These are phyloP conservation scores for Sebastes fasciatus DNA, from an alignment of 2,113 vertebrate species.

Conservation along the genomic window DNA sequence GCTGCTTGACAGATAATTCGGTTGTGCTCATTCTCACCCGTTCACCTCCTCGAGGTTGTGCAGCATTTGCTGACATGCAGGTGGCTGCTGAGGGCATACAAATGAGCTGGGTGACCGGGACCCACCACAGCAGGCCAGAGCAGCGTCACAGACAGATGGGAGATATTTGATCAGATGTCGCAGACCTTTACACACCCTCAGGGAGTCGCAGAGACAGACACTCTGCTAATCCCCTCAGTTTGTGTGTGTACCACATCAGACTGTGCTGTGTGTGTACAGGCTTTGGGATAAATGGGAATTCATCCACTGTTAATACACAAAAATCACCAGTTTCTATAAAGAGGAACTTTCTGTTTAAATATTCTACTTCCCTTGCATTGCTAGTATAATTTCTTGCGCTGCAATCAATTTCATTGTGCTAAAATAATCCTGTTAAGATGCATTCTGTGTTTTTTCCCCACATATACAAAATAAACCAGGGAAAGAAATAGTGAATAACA, in stretches of 20 bases:
- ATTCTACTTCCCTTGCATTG: background rate
- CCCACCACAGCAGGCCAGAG: conserved; percentile 35
- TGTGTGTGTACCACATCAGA: conserved; percentile 24
- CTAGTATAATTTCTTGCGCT: background rate
- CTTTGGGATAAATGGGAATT: background rate
- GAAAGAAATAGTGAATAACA: background rate
- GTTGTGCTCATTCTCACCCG: background rate
- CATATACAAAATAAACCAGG: background rate
- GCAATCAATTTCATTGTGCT: background rate
- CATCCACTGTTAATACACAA: background rate
- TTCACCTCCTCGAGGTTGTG: conserved; percentile 24
- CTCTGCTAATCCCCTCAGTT: conserved; percentile 7
- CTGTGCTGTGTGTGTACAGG: background rate
- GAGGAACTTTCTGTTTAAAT: background rate
- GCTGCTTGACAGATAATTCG: background rate
- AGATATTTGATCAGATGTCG: conserved; percentile 63
- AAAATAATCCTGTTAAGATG: background rate
- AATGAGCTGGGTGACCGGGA: conserved; percentile 60
- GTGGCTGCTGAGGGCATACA: conserved; percentile 54
- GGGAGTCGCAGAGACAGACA: conserved; percentile 22
- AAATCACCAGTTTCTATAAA: background rate
- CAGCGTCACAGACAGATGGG: conserved; percentile 58
- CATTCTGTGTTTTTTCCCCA: background rate
- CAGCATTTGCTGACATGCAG: conserved; percentile 37
- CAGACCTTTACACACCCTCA: conserved; percentile 56